Evolutionary conservation across 2,888 invertebrate species (phyloP).

Genomic region (Drosophila setosimentum): DNA sequence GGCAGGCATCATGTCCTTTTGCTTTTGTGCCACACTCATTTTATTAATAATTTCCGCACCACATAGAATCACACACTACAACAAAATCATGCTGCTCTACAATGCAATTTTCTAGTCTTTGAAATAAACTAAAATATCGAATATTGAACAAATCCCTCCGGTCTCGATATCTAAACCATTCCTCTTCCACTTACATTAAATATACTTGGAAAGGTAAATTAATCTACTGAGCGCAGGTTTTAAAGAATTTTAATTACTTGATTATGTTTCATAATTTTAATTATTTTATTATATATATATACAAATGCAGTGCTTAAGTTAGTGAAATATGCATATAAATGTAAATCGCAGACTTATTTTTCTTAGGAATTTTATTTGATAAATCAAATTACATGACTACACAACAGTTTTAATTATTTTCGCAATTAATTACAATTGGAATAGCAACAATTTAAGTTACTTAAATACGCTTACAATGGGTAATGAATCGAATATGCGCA

Average conservation of each 20-base stretch:
- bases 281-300: neutral
- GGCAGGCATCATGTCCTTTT: constrained; percentile 39
- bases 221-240: too few relatives aligned
- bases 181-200: neutral
- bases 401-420: neutral
- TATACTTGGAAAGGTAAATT: neutral
- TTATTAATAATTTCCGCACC: constrained; percentile 75
- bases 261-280: neutral
- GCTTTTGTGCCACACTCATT: constrained; percentile 46
- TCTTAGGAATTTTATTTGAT: neutral
- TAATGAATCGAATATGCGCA: neutral
- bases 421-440: neutral
- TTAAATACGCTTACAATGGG: neutral
- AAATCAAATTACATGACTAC: too few relatives aligned
- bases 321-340: neutral
- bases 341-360: neutral
- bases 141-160: neutral
- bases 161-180: neutral
- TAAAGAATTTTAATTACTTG: neutral
- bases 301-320: neutral
- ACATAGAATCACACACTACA: constrained; percentile 67
- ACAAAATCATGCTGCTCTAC: constrained; percentile 8
- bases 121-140: neutral
- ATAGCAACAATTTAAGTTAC: neutral
- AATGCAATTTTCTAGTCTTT: too few relatives aligned